Evolutionary conservation across 2,113 vertebrate species (phyloP).

Genomic region (Rhinogobius similis): DNA sequence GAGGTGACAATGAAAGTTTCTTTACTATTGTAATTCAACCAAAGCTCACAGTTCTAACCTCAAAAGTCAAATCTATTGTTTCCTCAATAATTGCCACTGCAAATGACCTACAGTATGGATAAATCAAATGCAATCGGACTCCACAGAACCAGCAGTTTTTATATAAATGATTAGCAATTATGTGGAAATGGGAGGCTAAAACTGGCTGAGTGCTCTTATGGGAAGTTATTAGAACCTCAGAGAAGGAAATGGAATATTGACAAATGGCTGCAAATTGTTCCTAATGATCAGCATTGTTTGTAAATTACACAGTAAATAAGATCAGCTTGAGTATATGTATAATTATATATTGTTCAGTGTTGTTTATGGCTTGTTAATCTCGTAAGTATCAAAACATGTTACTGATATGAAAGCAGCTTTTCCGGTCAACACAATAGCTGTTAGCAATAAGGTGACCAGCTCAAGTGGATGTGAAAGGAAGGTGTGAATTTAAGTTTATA

Average conservation of each 20-base stretch:
- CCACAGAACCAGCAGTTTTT: conserved; percentile 24
- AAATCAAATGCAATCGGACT: conserved; percentile 20
- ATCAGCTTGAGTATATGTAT: conserved; percentile 9
- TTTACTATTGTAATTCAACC: neutral
- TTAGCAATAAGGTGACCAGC: neutral
- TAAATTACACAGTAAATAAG: conserved; percentile 28
- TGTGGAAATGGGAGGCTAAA: conserved; percentile 50
- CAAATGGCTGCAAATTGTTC: conserved; percentile 26
- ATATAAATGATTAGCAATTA: conserved; percentile 35
- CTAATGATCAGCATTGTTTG: conserved; percentile 40
- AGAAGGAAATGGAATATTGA: conserved; percentile 53
- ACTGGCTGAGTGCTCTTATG: conserved; percentile 46
- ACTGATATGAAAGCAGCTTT: neutral
- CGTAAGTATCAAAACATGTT: neutral
- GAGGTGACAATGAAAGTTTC: no score
- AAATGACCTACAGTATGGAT: conserved; percentile 16
- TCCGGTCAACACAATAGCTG: neutral
- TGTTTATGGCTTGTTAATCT: neutral
- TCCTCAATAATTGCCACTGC: neutral
- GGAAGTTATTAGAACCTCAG: conserved; percentile 52
- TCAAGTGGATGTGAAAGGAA: neutral
- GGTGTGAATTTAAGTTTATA: no score
- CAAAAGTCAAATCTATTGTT: neutral
- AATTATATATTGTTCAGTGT: neutral
- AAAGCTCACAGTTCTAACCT: conserved; percentile 7